Evolutionary conservation across 2,113 vertebrate species (phyloP).

Genomic region (Salvelinus fontinalis): DNA sequence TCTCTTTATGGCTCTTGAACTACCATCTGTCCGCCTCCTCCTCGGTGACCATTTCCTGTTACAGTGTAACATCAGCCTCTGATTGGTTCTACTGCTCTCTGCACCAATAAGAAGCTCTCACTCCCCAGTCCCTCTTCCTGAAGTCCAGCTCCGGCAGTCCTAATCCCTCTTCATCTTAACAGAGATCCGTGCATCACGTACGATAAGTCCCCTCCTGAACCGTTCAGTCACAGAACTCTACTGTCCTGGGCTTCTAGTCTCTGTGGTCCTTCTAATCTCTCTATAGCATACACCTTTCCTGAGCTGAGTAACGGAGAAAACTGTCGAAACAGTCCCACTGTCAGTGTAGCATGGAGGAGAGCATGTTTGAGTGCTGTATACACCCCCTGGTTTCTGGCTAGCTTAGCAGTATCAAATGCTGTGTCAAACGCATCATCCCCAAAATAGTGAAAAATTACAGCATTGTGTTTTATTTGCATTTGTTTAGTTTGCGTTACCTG

Average conservation of each 20-base stretch:
- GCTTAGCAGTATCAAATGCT: constrained; percentile 9
- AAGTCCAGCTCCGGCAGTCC: not conserved
- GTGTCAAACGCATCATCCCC: not conserved
- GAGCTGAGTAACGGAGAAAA: constrained; percentile 47
- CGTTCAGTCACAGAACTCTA: not conserved
- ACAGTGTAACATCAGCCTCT: not conserved
- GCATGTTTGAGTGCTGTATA: constrained; percentile 34
- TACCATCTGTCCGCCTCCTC: not conserved
- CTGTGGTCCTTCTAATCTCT: constrained; percentile 27
- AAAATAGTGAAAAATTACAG: not conserved
- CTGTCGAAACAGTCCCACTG: constrained; percentile 15
- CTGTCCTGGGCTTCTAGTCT: not conserved
- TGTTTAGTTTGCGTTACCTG: constrained; percentile 9
- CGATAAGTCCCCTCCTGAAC: constrained; percentile 8
- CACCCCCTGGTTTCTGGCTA: constrained; percentile 39
- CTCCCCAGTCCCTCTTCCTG: not conserved
- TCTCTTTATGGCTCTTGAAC: not conserved
- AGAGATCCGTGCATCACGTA: constrained; percentile 5
- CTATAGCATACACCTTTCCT: constrained; percentile 46
- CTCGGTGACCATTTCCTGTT: not conserved
- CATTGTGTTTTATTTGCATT: constrained; percentile 1
- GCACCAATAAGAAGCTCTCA: not conserved
- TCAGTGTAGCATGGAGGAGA: constrained; percentile 10
- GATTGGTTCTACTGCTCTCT: not conserved
- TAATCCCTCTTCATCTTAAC: constrained; percentile 19